These are phyloP conservation scores for Pristiophorus japonicus DNA, from an alignment of 2,113 vertebrate species.

Conservation along the genomic window DNA sequence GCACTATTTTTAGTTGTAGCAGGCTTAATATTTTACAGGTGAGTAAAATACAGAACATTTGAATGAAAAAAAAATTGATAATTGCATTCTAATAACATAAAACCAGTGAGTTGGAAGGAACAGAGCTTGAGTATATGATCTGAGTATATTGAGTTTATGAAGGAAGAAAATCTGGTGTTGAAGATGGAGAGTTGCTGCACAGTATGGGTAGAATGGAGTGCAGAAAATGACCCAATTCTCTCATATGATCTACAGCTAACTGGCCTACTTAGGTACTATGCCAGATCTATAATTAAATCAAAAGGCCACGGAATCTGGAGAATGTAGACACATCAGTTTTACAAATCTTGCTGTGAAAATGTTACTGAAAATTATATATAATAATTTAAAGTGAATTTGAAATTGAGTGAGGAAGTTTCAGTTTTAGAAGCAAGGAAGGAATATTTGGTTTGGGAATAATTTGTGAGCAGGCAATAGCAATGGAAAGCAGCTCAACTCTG, in stretches of 20 bases:
- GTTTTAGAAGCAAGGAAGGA: background rate
- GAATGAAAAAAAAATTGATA: background rate
- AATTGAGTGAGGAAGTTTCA: background rate
- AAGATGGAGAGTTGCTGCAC: background rate
- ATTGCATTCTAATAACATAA: background rate
- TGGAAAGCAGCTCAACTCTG: background rate
- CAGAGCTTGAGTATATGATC: background rate
- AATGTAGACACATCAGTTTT: background rate
- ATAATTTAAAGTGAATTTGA: background rate
- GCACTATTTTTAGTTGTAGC: background rate
- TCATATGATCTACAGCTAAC: background rate
- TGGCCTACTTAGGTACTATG: background rate
- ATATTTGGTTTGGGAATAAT: background rate
- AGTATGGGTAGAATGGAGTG: background rate
- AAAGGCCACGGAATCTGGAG: background rate
- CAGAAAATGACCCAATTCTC: constrained; percentile 16
- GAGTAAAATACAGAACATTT: background rate
- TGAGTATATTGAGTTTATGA: background rate
- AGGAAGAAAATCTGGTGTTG: background rate
- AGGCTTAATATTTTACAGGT: constrained; percentile 29
- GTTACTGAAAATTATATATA: background rate
- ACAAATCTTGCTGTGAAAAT: background rate
- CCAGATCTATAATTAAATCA: constrained; percentile 16
- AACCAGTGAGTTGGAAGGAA: background rate
- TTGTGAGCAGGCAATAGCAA: background rate